Conservation (phyloP, 2,888 invertebrate genomes). For the Xylota segnis region DNA sequence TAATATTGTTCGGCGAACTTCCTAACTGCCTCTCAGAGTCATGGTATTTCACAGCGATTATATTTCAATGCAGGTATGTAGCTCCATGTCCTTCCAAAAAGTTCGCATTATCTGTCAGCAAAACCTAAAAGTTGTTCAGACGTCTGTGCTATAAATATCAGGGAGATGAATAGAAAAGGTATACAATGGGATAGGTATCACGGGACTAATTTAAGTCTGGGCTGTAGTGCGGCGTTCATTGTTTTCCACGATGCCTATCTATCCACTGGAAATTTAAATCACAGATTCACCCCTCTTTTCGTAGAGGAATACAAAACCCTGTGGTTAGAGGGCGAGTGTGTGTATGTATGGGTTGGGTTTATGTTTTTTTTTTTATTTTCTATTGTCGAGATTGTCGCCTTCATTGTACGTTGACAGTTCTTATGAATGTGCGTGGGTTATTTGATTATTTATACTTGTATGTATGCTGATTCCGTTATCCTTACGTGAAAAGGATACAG, state of each 20-base stretch:
- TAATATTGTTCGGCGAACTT: no score
- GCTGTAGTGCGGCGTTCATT: background rate
- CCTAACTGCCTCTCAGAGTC: no score
- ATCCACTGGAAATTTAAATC: background rate
- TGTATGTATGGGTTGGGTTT: background rate
- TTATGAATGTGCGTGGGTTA: conserved; percentile 27
- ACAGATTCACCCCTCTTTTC: background rate
- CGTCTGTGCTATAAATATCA: conserved; percentile 15
- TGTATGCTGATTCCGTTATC: background rate
- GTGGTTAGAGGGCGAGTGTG: background rate
- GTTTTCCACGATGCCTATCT: conserved; percentile 6
- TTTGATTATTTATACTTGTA: conserved; percentile 35
- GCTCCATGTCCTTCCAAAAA: background rate
- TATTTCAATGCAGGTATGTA: background rate
- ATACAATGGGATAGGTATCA: background rate
- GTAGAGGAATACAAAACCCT: conserved; percentile 11
- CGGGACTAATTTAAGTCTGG: conserved; percentile 8
- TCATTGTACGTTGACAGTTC: conserved; percentile 12
- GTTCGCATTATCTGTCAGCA: conserved; percentile 1
- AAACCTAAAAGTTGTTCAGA: conserved; percentile 5
- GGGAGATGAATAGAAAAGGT: conserved; percentile 7
- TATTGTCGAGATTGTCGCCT: background rate
- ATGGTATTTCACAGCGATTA: no score
- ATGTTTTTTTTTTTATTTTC: background rate
- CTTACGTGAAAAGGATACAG: conserved; percentile 7